phyloP scores from a whole-genome alignment of 2,888 invertebrate genomes.

The Cybosia mesomella region DNA sequence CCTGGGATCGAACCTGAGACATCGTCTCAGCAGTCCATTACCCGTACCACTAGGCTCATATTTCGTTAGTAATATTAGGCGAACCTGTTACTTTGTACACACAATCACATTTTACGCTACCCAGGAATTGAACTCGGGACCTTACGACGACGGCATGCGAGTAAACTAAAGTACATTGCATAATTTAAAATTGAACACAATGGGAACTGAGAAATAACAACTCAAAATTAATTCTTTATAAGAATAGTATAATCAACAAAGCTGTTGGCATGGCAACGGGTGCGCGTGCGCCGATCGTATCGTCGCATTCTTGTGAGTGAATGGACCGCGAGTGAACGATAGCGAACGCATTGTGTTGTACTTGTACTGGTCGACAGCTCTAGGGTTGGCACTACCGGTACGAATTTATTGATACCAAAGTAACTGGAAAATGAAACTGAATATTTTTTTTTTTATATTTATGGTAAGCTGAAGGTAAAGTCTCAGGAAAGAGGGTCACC shows the following conservation, averaged over 20 bases:
- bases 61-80: too few relatives aligned
- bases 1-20: too few relatives aligned
- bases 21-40: too few relatives aligned
- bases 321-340: constrained; percentile 48
- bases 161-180: not conserved
- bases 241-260: constrained; percentile 26
- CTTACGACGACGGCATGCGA: not conserved
- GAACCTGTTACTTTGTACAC: too few relatives aligned
- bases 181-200: not conserved
- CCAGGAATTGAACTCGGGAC: too few relatives aligned
- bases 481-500: too few relatives aligned
- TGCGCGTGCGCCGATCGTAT: constrained; percentile 37
- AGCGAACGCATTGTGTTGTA: constrained; percentile 45
- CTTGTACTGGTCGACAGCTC: constrained; percentile 19
- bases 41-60: too few relatives aligned
- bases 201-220: not conserved
- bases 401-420: not conserved
- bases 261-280: constrained; percentile 38
- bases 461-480: too few relatives aligned
- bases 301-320: constrained; percentile 50
- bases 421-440: too few relatives aligned
- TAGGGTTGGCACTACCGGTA: constrained; percentile 17
- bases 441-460: too few relatives aligned
- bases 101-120: too few relatives aligned
- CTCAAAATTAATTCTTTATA: constrained; percentile 4